phyloP scores from a whole-genome alignment of 2,888 invertebrate genomes.

The Formica aserva region DNA sequence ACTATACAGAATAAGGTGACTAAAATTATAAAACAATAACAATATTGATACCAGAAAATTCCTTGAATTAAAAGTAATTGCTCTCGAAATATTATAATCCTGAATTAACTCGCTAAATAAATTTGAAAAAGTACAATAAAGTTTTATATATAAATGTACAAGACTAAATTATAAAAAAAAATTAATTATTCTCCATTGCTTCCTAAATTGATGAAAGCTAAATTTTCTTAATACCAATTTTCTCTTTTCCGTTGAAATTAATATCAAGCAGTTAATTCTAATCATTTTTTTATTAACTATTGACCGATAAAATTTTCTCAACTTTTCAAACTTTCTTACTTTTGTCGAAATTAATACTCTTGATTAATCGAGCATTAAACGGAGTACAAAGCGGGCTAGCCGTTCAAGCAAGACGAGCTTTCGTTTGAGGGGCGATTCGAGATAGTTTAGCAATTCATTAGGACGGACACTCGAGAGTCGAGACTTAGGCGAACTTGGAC shows the following conservation, averaged over 20 bases:
- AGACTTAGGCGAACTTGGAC: constrained; percentile 72
- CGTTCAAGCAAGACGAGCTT: constrained; percentile 34
- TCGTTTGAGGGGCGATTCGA: constrained; percentile 55
- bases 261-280: background rate
- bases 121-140: constrained; percentile 9
- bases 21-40: background rate
- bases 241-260: background rate
- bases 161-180: background rate
- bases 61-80: background rate
- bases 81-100: background rate
- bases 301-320: background rate
- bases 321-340: background rate
- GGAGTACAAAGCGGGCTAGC: background rate
- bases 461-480: constrained; percentile 64
- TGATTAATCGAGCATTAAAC: constrained; percentile 68
- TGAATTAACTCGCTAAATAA: background rate
- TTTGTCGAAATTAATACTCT: constrained; percentile 66
- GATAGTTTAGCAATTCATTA: constrained; percentile 72
- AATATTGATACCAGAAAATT: background rate
- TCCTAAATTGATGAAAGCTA: background rate
- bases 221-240: constrained; percentile 13
- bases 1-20: background rate
- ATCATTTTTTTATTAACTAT: constrained; percentile 4
- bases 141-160: background rate
- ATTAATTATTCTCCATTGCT: background rate